Base-by-base conservation (phyloP, 2,797 vertebrate species). In the Acanthopagrus latus region DNA sequence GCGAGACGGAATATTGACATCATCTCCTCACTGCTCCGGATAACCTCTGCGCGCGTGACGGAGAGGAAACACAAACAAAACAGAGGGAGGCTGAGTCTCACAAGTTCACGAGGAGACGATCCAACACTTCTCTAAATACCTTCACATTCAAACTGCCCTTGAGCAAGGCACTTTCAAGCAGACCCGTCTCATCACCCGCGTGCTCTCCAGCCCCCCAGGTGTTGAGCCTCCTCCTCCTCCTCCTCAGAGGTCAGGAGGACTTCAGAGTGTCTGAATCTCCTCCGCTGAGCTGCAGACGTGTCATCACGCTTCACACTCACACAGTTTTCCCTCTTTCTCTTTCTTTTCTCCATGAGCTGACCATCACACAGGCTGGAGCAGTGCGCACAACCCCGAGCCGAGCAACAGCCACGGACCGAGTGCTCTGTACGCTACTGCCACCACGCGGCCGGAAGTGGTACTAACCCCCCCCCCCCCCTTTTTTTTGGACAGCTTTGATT, bases 391-490 rank as follows among this genome's bases (percentile, higher is more conserved):
- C 76, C 29, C 65, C 27, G 58, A 83, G 66, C 33, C 79, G 23
- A 57, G 25, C 41, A 43, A 44, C 33, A 33, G 23, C 20, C 67
- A 59, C 62, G 47, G 4, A 41, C 57, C 29, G 72, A 50, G 81
- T 93, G 85, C 78, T 85, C 87, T 95, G 93, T 93, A 77, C 83
- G 77, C 88, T 83, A 93, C 54, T 93, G 95, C 94, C 94, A 75
- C 94, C 93, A 88, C 62, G 94, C 91, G 95, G 92, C 76, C 27
- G 14, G 33, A n/a, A 62, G 29, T 0, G 77, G 86, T 47, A 92
- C 54, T 63, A 65, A 17, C 70, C 41, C 17, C 58, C n/a, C 47
- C 0, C 70, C 5, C 29, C 1, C 5, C 29, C 59, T 58, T 71
- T 33, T 33, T 33, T 33, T 60, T 58, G 38, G 85, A 86, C 81